A percentile compares a stretch with the other conserved stretches of the same genome.
Evolutionary conservation across 2,888 invertebrate species (phyloP).

Genomic region (Lepidonotus clava): DNA sequence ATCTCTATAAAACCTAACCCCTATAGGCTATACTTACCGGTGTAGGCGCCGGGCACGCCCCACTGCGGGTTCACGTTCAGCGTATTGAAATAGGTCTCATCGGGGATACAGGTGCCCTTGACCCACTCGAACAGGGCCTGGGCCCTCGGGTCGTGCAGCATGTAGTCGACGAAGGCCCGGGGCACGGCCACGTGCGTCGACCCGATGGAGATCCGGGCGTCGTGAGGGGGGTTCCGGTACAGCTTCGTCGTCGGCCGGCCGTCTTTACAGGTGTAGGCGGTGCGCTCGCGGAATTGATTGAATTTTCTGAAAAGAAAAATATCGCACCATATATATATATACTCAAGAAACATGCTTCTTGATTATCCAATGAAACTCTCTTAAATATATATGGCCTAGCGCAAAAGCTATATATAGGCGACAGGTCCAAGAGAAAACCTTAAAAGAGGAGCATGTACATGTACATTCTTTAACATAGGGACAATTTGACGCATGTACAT

Average conservation of each 20-base stretch:
- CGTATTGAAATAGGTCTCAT: slow-evolving; percentile 21
- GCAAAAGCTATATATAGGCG: no score
- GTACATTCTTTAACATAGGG: no score
- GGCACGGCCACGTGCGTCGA: slow-evolving; percentile 20
- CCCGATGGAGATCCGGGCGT: background rate
- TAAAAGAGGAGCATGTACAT: no score
- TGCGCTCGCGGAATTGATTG: background rate
- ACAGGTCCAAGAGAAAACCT: no score
- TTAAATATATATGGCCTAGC: no score
- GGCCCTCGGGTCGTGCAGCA: background rate
- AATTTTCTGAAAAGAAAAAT: background rate
- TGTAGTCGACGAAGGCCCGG: background rate
- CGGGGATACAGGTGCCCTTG: slow-evolving; percentile 34
- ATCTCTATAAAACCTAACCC: background rate
- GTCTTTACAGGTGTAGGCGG: background rate
- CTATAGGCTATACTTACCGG: background rate
- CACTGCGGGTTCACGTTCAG: background rate
- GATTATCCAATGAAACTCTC: no score
- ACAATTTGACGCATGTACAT: no score
- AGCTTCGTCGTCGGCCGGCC: background rate
- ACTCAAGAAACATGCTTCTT: no score
- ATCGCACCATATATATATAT: no score
- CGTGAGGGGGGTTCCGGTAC: background rate
- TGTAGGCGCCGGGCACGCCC: slow-evolving; percentile 30
- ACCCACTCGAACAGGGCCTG: background rate